Evolutionary conservation across 1,140 invertebrate species (phyloP).

Genomic region (Atta texana): DNA sequence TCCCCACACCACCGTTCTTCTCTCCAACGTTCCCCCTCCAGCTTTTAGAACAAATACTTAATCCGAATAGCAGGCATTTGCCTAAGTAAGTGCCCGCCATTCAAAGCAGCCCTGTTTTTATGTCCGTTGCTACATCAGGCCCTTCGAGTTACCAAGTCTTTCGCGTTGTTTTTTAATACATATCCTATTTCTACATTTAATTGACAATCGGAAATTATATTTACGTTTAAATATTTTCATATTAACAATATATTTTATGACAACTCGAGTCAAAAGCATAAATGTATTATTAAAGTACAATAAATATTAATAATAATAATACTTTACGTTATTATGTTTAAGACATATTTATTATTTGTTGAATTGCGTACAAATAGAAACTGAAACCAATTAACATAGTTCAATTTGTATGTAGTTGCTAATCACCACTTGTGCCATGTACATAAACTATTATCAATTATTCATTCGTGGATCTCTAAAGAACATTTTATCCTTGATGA

Average conservation of each 20-base stretch:
- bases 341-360: background rate
- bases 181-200: conserved; percentile 9
- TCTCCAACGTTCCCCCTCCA: conserved; percentile 78
- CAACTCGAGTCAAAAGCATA: background rate
- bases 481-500: background rate
- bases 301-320: background rate
- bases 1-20: conserved; percentile 68
- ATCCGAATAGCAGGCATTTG: conserved; percentile 85
- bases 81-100: conserved; percentile 84
- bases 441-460: conserved; percentile 9
- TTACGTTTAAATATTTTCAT: background rate
- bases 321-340: background rate
- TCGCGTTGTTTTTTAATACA: conserved; percentile 42
- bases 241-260: background rate
- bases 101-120: conserved; percentile 82
- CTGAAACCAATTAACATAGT: background rate
- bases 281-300: background rate
- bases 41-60: conserved; percentile 86
- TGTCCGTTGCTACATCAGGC: conserved; percentile 66
- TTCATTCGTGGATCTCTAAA: background rate
- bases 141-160: conserved; percentile 57
- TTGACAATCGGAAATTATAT: background rate
- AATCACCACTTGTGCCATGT: background rate
- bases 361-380: background rate
- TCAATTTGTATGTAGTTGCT: background rate